Conservation (phyloP, 1,140 invertebrate genomes). For the Hormaphis cornu region DNA sequence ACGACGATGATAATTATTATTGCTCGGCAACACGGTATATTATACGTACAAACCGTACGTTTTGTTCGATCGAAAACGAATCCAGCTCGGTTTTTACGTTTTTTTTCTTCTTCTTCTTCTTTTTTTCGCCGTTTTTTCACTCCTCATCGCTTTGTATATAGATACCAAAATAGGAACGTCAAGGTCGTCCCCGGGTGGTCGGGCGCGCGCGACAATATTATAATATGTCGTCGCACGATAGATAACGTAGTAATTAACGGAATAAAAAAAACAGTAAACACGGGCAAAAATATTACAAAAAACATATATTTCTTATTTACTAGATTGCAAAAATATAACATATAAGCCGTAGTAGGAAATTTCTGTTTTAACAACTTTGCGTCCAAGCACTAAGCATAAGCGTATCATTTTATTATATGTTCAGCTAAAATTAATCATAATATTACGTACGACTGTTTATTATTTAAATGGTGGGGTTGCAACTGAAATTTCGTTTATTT, state of each 20-base stretch:
- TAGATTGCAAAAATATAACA: too few relatives aligned
- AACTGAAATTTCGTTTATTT: too few relatives aligned
- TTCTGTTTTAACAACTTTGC: not conserved
- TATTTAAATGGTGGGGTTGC: not conserved
- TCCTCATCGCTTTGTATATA: too few relatives aligned
- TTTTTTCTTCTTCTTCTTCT: not conserved
- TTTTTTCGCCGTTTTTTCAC: not conserved
- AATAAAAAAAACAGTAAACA: not conserved
- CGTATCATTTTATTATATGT: too few relatives aligned
- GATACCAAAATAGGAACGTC: not conserved
- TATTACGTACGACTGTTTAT: not conserved
- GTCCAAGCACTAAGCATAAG: not conserved
- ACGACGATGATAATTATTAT: too few relatives aligned
- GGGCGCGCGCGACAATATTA: too few relatives aligned
- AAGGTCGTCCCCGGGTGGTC: not conserved
- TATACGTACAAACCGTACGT: too few relatives aligned
- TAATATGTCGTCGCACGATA: too few relatives aligned
- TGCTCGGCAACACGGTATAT: too few relatives aligned
- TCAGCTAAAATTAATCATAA: not conserved
- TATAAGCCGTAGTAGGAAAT: not conserved
- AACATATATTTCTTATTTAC: conserved; percentile 7
- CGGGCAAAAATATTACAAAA: conserved; percentile 13
- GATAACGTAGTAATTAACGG: too few relatives aligned
- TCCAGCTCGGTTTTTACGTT: too few relatives aligned
- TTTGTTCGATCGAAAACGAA: not conserved